A percentile compares a stretch with the other conserved stretches of the same genome.
These are phyloP conservation scores for Bombyx mori DNA, from an alignment of 1,140 invertebrate genomes.

Conservation along the genomic window DNA sequence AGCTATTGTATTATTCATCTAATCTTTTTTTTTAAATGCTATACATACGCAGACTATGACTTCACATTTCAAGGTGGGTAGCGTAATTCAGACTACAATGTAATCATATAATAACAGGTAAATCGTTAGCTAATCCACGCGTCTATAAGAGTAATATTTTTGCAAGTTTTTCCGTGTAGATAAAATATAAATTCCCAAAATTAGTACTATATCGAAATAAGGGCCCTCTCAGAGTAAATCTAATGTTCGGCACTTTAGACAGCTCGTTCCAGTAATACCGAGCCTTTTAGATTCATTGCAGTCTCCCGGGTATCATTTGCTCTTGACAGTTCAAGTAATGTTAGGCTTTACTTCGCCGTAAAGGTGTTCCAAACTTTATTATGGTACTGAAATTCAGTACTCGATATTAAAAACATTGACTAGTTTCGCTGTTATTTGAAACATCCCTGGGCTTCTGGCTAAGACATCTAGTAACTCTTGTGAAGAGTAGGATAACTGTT, in stretches of 20 bases:
- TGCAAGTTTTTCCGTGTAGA: neutral
- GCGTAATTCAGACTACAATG: neutral
- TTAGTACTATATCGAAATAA: neutral
- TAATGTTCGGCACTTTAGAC: neutral
- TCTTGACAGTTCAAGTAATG: conserved; percentile 16
- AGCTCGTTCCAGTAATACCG: neutral
- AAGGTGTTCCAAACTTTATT: conserved; percentile 14
- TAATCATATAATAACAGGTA: no score
- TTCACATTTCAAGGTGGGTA: no score
- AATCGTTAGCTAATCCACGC: neutral
- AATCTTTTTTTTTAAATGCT: no score
- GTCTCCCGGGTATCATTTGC: conserved; percentile 4
- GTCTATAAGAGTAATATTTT: neutral
- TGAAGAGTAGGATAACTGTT: no score
- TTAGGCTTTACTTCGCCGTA: conserved; percentile 13
- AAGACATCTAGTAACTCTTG: no score
- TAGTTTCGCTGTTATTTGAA: no score
- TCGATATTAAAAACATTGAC: no score
- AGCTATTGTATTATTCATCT: no score
- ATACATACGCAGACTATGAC: no score
- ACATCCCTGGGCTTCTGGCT: no score
- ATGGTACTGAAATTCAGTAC: no score
- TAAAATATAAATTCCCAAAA: neutral
- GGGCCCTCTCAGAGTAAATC: neutral
- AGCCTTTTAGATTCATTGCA: neutral